phyloP scores from a whole-genome alignment of 1,140 invertebrate species.

The Ostrea denselamellosa region DNA sequence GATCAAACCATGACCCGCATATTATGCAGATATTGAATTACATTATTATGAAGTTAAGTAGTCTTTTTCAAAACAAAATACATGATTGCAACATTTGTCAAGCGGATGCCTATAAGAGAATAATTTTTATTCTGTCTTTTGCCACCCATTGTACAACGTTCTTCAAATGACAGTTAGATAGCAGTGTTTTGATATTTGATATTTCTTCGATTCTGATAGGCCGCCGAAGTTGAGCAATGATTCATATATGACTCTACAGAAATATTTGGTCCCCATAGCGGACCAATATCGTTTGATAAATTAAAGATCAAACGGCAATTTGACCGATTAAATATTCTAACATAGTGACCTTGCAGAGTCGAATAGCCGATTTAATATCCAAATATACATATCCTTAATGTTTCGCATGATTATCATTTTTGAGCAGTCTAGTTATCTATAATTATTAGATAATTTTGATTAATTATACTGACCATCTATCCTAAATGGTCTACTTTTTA shows the following conservation, averaged over 20 bases:
- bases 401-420: neutral
- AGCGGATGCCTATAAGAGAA: neutral
- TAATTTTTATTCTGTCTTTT: neutral
- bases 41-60: conserved; percentile 19
- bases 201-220: neutral
- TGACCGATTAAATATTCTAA: neutral
- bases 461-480: neutral
- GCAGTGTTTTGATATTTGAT: conserved; percentile 15
- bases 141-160: neutral
- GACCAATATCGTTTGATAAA: neutral
- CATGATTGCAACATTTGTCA: conserved; percentile 36
- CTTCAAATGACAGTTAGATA: neutral
- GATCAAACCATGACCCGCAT: conserved; percentile 32
- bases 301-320: conserved; percentile 30
- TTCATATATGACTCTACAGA: neutral
- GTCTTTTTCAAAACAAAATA: neutral
- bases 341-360: neutral
- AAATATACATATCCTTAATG: neutral
- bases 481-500: conserved; percentile 3
- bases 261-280: neutral
- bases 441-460: conserved; percentile 6
- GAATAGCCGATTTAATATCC: neutral
- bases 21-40: conserved; percentile 11
- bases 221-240: neutral
- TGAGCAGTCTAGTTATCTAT: neutral